Percentiles rank a stretch among this genome's conserved stretches.
Conservation (phyloP, 1,140 invertebrate genomes). For the Zelostemma sp. region DNA sequence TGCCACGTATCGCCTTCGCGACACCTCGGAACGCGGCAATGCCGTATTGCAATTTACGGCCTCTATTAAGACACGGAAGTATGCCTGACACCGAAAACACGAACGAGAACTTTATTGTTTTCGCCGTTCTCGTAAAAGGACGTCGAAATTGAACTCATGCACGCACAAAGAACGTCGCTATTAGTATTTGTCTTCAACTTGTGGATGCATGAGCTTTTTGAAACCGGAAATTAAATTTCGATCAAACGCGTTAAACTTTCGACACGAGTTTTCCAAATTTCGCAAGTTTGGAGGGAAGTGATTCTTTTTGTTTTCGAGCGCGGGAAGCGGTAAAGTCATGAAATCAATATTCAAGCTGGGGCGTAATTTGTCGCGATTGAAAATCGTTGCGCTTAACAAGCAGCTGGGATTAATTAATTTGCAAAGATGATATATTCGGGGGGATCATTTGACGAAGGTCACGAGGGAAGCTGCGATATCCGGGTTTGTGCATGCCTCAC, state of each 20-base stretch:
- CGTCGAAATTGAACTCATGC: background rate
- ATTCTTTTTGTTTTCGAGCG: no score
- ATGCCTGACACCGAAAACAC: constrained; percentile 3
- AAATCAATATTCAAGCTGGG: no score
- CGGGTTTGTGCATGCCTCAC: background rate
- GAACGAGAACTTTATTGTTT: constrained; percentile 13
- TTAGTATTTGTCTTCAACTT: background rate
- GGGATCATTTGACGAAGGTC: background rate
- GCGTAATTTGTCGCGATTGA: constrained; percentile 1
- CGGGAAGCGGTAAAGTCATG: no score
- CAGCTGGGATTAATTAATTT: background rate
- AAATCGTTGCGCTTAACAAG: background rate
- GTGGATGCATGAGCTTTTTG: background rate
- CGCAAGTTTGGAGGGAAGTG: no score
- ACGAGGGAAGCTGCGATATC: background rate
- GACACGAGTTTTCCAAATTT: no score
- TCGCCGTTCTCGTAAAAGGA: constrained; percentile 2
- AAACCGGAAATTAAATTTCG: background rate
- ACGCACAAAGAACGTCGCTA: background rate
- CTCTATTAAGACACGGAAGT: constrained; percentile 36
- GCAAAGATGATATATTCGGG: constrained; percentile 3
- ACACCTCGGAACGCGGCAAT: constrained; percentile 41
- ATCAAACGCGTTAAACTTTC: background rate
- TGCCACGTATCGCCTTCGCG: constrained; percentile 11
- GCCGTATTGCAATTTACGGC: constrained; percentile 57